Evolutionary conservation across 2,113 vertebrate genomes (phyloP).

Genomic region (Romanogobio albipinnatus): DNA sequence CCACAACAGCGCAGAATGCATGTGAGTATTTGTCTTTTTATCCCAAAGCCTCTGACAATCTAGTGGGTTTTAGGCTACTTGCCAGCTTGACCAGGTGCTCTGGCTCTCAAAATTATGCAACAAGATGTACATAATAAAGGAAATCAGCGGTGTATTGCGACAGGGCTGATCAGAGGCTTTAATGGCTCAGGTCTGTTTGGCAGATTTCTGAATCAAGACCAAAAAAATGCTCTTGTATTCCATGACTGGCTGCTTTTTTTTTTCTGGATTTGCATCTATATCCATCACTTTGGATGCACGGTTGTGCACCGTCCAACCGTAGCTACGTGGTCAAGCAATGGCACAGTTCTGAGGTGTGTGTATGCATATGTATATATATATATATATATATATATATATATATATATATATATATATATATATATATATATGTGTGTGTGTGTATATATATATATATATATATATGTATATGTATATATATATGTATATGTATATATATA

Average conservation of each 20-base stretch:
- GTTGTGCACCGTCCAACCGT: slow-evolving; percentile 64
- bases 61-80: slow-evolving; percentile 80
- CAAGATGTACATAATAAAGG: slow-evolving; percentile 82
- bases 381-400: slow-evolving; percentile 59
- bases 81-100: slow-evolving; percentile 80
- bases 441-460: slow-evolving; percentile 68
- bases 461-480: slow-evolving; percentile 28
- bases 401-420: neutral
- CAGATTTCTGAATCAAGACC: slow-evolving; percentile 92
- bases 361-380: slow-evolving; percentile 66
- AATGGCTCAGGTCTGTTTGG: slow-evolving; percentile 88
- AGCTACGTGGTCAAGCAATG: slow-evolving; percentile 69
- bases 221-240: slow-evolving; percentile 86
- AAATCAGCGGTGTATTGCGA: slow-evolving; percentile 83
- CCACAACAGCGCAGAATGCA: slow-evolving; percentile 94
- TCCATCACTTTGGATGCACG: slow-evolving; percentile 63
- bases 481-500: slow-evolving; percentile 66
- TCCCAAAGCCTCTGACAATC: slow-evolving; percentile 83
- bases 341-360: slow-evolving; percentile 81
- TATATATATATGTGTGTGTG: slow-evolving; percentile 33
- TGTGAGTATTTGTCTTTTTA: slow-evolving; percentile 80
- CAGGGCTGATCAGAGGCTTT: slow-evolving; percentile 81
- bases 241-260: slow-evolving; percentile 79
- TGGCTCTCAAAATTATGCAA: slow-evolving; percentile 82
- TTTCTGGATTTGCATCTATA: slow-evolving; percentile 70